Base-by-base conservation (phyloP, 2,113 vertebrate genomes). In the Megaleporinus macrocephalus region DNA sequence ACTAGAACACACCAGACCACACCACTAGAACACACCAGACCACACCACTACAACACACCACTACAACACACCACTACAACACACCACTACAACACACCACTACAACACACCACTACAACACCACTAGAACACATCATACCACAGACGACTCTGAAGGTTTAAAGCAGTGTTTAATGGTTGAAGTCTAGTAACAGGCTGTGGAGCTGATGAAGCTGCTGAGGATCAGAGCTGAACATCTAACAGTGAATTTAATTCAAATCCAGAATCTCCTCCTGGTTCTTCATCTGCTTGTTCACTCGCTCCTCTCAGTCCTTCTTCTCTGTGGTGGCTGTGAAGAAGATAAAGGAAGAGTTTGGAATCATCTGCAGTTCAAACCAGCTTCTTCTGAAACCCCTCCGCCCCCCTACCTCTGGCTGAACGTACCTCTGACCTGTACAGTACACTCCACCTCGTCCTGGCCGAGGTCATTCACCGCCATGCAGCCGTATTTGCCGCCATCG, bases 401-500 rank as follows among this genome's bases (percentile, higher is more conserved):
- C 57, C 62, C n/a, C 41, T 27, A 51, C 47, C n/a, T 26, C 33
- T 44, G 30, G 36, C 36, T 16, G 5, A 65, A 18, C 47, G 5
- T 73, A 97, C 96, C 87, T 93, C 90, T 88, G 86, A 97, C 85
- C 0, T 95, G 87, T 89, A 98, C 83, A 81, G 86, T 95, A 89
- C 96, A 98, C 85, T 96, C 95, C 22, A 95, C 95, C 57, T 86
- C 76, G 16, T 84, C 83, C 74, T 82, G 66, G 66, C 83, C 83
- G 1, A 83, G 90, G 9, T 92, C 92, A 0, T 95, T 95, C 29
- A 93, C 51, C 0, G 92, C 94, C n/a, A 86, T 87, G 89, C 96
- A 98, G 66, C 91, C 83, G 89, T 97, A 98, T 47, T 92, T 95
- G 3, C 95, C 96, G 0, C 94, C 91, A 0, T 98, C 96, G 0